These are phyloP conservation scores for Noctua pronuba DNA, from an alignment of 2,888 invertebrate species.

Conservation along the genomic window DNA sequence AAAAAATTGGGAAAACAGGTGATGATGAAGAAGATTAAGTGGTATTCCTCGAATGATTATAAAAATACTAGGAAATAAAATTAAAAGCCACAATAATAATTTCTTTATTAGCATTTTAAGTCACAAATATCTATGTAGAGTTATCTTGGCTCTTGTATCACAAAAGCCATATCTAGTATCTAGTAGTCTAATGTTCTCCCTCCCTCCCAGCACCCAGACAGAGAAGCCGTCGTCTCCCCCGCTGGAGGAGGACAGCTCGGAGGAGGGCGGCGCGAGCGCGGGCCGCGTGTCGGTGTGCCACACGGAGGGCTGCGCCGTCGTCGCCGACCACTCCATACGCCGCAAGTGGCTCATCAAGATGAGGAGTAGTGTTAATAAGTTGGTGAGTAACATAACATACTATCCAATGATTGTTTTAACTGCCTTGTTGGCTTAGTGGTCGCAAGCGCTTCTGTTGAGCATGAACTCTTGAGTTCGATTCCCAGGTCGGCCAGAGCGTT, in stretches of 20 bases:
- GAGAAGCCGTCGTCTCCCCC: constrained; percentile 75
- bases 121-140: not conserved
- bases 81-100: too few species aligned
- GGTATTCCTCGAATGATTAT: not conserved
- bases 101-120: not conserved
- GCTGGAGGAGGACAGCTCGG: constrained; percentile 79
- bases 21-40: not conserved
- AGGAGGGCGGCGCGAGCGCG: constrained; percentile 64
- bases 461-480: not conserved
- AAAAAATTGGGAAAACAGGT: not conserved
- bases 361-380: constrained; percentile 92
- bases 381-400: constrained; percentile 79
- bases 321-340: constrained; percentile 92
- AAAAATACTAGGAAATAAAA: too few species aligned
- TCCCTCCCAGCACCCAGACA: constrained; percentile 56
- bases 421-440: not conserved
- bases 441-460: not conserved
- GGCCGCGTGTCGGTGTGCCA: constrained; percentile 89
- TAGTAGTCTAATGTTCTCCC: not conserved
- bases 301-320: constrained; percentile 91
- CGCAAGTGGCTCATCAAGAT: constrained; percentile 94
- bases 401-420: not conserved
- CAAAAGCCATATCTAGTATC: not conserved
- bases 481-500: too few species aligned
- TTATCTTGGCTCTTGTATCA: not conserved